Evolutionary conservation across 2,113 vertebrate species (phyloP), one percentile per base, ranked within the genome.

Genomic region (Onychorhynchus coronatus): DNA sequence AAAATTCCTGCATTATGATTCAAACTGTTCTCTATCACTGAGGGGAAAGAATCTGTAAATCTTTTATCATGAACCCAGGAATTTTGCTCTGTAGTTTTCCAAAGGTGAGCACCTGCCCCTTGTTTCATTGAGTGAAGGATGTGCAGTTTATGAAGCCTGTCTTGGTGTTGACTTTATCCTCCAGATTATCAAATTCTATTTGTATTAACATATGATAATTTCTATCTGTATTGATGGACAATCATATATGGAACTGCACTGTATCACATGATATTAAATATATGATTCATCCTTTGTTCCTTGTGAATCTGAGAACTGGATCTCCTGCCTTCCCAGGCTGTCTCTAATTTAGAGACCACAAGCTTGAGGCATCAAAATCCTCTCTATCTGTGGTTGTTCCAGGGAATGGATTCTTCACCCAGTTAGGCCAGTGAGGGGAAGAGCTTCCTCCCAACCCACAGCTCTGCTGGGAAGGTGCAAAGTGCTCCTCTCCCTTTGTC

Each of bases 221-320:
- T 86, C 56, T 84, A 12, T 61, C 52, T 93, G 33, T 93, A 90
- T 91, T 88, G 93, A 95, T 86, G 76, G 89, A 52, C 41, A 88
- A 90, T 85, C 83, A 71, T 39, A 77, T 53, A 52, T 89, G 89
- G 50, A 86, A 41, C 75, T 80, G 52, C 35, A 27, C 39, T 74
- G 0, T 61, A 74, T 80, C 88, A 81, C 61, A n/a, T 71, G 82
- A 56, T 65, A 55, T 35, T 76, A 65, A 91, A 74, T 37, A 27
- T 24, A 46, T 80, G 83, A 89, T 88, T 93, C 94, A 92, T 84
- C 52, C 47, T 93, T 95, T 95, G 73, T 75, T 95, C 65, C 76
- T 71, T 47, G 61, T 37, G 56, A 71, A 75, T 59, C 47, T 87
- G 7, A 88, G 94, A 86, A 27, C 79, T 90, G 82, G 50, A 72